Evolutionary conservation across 2,888 invertebrate species (phyloP).

Genomic region (Heliconius ethilla): DNA sequence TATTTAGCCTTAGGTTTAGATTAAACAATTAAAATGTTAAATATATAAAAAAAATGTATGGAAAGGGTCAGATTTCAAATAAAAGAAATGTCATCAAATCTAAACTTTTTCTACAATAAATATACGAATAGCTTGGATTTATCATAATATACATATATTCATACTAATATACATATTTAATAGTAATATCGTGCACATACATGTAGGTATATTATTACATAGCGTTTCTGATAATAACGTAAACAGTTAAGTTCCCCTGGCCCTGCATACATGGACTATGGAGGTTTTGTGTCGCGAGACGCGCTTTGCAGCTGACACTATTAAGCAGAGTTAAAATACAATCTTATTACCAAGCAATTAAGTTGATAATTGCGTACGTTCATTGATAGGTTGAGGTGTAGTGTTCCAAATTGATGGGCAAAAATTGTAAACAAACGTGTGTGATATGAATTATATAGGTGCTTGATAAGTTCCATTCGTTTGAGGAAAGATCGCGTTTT

Average conservation of each 20-base stretch:
- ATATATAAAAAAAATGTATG: too few relatives aligned
- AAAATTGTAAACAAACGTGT: slow-evolving; percentile 44
- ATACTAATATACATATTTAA: not conserved
- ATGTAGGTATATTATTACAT: not conserved
- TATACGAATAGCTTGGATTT: not conserved
- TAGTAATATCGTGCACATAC: not conserved
- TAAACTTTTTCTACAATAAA: too few relatives aligned
- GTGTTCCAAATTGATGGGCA: slow-evolving; percentile 58
- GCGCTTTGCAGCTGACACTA: slow-evolving; percentile 18
- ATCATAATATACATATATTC: too few relatives aligned
- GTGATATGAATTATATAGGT: slow-evolving; percentile 18
- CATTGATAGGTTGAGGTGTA: slow-evolving; percentile 56
- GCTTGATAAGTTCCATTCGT: not conserved
- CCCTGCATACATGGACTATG: slow-evolving; percentile 31
- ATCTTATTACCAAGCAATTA: slow-evolving; percentile 46
- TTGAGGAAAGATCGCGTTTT: not conserved
- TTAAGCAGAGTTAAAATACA: slow-evolving; percentile 26
- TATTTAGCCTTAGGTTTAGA: too few relatives aligned
- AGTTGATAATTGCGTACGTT: slow-evolving; percentile 41
- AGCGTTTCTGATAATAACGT: slow-evolving; percentile 9
- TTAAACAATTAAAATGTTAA: too few relatives aligned
- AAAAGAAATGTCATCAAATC: too few relatives aligned
- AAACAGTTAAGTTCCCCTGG: slow-evolving; percentile 6
- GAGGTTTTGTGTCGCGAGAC: slow-evolving; percentile 63
- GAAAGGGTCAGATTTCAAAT: too few relatives aligned